Conservation (phyloP, 2,888 invertebrate species). For the Euplexia lucipara region DNA sequence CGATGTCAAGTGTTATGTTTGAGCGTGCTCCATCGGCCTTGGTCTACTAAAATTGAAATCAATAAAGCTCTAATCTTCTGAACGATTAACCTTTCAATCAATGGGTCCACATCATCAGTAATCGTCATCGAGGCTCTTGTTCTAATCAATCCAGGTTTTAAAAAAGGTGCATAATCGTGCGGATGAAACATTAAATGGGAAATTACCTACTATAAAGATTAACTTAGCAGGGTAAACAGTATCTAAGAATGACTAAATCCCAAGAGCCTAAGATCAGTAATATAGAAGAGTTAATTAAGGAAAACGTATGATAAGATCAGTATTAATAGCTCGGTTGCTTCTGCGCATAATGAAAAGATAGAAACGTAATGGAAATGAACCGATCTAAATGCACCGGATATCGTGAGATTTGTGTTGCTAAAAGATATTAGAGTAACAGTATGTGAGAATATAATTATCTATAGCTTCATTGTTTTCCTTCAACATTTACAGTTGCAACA, state of each 20-base stretch:
- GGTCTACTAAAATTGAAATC: slow-evolving; percentile 62
- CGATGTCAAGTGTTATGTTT: slow-evolving; percentile 60
- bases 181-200: background rate
- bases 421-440: slow-evolving; percentile 8
- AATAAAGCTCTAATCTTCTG: slow-evolving; percentile 58
- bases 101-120: slow-evolving; percentile 34
- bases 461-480: slow-evolving; percentile 5
- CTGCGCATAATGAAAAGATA: slow-evolving; percentile 14
- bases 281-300: slow-evolving; percentile 23
- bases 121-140: slow-evolving; percentile 28
- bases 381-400: slow-evolving; percentile 19
- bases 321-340: slow-evolving; percentile 12
- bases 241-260: slow-evolving; percentile 13
- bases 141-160: slow-evolving; percentile 2
- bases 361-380: slow-evolving; percentile 34
- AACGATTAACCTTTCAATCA: slow-evolving; percentile 59
- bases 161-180: slow-evolving; percentile 2
- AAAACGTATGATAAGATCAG: slow-evolving; percentile 24
- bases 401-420: slow-evolving; percentile 17
- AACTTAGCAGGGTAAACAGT: slow-evolving; percentile 6
- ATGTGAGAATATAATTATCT: slow-evolving; percentile 19
- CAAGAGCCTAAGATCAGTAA: slow-evolving; percentile 5
- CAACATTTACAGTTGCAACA: background rate
- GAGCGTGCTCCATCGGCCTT: slow-evolving; percentile 58
- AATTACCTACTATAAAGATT: slow-evolving; percentile 13